Percentiles rank a stretch among this genome's conserved stretches.
These are phyloP conservation scores for Drosophila pseudotalamancana DNA, from an alignment of 2,888 invertebrate species.

Conservation along the genomic window DNA sequence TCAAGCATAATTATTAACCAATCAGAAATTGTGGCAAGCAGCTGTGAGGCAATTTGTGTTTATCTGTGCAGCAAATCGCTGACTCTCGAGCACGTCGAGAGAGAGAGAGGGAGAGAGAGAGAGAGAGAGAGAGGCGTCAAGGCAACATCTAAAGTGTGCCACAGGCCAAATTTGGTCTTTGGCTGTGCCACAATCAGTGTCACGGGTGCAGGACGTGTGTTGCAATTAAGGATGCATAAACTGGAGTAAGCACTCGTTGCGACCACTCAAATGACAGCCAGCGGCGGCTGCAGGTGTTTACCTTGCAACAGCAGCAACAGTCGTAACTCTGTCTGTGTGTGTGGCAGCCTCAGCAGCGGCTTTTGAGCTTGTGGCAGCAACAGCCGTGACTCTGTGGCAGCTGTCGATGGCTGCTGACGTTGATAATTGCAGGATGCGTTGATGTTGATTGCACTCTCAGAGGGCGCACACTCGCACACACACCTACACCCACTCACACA, in stretches of 20 bases:
- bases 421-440: conserved; percentile 80
- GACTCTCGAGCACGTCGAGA: conserved; percentile 68
- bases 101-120: no score
- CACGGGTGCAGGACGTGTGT: conserved; percentile 74
- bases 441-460: conserved; percentile 76
- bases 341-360: conserved; percentile 30
- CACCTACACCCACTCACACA: conserved; percentile 16
- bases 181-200: conserved; percentile 68
- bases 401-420: conserved; percentile 53
- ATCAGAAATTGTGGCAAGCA: not conserved
- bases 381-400: conserved; percentile 29
- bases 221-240: conserved; percentile 80
- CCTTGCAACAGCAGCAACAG: conserved; percentile 55
- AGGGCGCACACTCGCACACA: conserved; percentile 37
- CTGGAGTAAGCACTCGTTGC: conserved; percentile 79
- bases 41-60: conserved; percentile 28
- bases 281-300: conserved; percentile 52
- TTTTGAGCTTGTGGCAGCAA: conserved; percentile 35
- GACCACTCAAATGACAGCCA: conserved; percentile 42
- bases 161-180: conserved; percentile 15
- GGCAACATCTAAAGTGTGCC: conserved; percentile 39
- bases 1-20: not conserved
- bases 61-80: conserved; percentile 61
- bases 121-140: conserved; percentile 33
- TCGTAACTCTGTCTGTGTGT: no score